Base-by-base conservation (phyloP, 2,888 invertebrate genomes). In the Drosophila prostipennis region DNA sequence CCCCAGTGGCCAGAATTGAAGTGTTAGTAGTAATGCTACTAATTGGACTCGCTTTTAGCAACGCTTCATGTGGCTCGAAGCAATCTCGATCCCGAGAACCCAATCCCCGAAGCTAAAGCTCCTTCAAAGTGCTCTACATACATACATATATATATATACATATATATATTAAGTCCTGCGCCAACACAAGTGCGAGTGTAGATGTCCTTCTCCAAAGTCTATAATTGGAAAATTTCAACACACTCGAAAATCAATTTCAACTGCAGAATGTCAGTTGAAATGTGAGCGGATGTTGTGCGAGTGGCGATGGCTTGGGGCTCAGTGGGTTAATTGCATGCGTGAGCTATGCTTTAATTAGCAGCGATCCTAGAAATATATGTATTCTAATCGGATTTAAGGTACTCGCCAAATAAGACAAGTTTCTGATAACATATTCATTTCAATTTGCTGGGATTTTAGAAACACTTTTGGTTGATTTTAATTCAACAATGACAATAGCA, bases 21-120 rank as follows among this genome's bases (percentile, higher is more conserved):
- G 86, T 89, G 87, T 87, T 89, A 85, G 87, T 84, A 84, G 89
- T 89, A 81, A 83, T 87, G 89, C 89, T 89, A 89, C 89, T 89
- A 89, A 89, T 89, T 89, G 89, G 89, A 87, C 85, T 85, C 76
- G 87, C 87, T 81, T 86, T 86, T 83, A 87, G 87, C 83, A 81
- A 78, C 68, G 83, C 74, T 74, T 74, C 87, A 74, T 76, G 69
- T 72, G 76, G 72, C 76, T 70, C 79, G 78, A 63, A 74, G 87
- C 72, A 80, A 58, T 54, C 29, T 36, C 52, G 52, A 52, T 52
- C 52, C 51, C 37, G 16, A 52, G 34, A 34, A 39, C 51, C 59
- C n/a, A 54, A 51, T n/a, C 46, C 54, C 52, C 52, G 56, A 69
- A 59, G 53, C 67, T 58, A 51, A 67, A 76, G 69, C 82, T 80